Conservation (phyloP, 1,140 invertebrate species). For the Trichonephila inaurata region DNA sequence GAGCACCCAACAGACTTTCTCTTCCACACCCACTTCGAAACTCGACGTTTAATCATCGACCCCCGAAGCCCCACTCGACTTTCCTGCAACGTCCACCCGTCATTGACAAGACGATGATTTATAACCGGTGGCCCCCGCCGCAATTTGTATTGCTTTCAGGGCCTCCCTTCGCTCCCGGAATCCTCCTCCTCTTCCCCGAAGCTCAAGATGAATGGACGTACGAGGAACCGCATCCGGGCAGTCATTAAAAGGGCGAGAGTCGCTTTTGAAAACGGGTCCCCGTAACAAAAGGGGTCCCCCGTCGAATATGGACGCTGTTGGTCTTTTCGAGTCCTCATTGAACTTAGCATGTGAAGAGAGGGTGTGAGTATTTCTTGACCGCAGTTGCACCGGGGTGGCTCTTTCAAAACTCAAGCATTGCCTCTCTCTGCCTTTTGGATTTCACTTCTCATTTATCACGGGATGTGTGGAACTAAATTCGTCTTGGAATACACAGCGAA, state of each 20-base stretch:
- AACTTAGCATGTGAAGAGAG: not conserved
- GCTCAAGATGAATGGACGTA: conserved; percentile 41
- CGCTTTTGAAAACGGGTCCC: conserved; percentile 52
- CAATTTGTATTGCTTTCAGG: conserved; percentile 75
- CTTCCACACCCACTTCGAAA: conserved; percentile 65
- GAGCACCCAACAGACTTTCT: conserved; percentile 1
- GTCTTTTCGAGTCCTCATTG: conserved; percentile 53
- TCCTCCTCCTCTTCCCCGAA: conserved; percentile 4
- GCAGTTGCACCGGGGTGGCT: not conserved
- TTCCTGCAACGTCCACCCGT: conserved; percentile 60
- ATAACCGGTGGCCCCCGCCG: conserved; percentile 73
- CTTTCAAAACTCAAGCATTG: not conserved
- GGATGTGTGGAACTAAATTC: not conserved
- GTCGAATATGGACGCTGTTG: conserved; percentile 39
- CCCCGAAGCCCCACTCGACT: conserved; percentile 51
- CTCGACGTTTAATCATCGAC: conserved; percentile 74
- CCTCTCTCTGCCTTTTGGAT: not conserved
- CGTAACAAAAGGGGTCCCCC: conserved; percentile 70
- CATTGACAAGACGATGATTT: conserved; percentile 76
- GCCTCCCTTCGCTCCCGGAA: not conserved
- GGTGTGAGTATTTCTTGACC: not conserved
- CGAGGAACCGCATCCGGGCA: conserved; percentile 39
- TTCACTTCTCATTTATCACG: not conserved
- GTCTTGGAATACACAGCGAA: too few species aligned
- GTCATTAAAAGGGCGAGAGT: conserved; percentile 63